A percentile compares a stretch with the other conserved stretches of the same genome.
Conservation (phyloP, 2,888 invertebrate genomes). For the Hypsopygia costalis region DNA sequence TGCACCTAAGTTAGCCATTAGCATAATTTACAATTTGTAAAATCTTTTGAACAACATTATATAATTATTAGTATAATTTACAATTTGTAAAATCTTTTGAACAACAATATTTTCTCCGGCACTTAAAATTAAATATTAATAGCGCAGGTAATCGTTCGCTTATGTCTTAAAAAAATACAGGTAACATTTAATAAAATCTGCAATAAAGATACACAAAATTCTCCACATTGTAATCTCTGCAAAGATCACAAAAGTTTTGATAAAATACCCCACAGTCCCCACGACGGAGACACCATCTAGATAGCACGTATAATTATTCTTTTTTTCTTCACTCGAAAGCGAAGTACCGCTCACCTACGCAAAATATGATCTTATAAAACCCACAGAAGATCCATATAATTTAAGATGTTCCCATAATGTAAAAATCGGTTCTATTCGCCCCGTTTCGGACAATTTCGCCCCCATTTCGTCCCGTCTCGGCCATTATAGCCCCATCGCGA, state of each 20-base stretch:
- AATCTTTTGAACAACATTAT: background rate
- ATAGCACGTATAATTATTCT: conserved; percentile 60
- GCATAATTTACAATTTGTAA: too few relatives aligned
- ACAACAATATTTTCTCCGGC: background rate
- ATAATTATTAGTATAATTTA: too few relatives aligned
- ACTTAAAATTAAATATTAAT: too few relatives aligned
- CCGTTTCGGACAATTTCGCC: conserved; percentile 47
- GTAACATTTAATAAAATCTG: too few relatives aligned
- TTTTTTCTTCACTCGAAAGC: conserved; percentile 50
- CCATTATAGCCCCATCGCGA: conserved; percentile 61
- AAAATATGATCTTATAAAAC: conserved; percentile 72
- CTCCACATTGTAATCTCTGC: background rate
- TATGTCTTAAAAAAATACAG: too few relatives aligned
- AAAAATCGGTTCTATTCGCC: conserved; percentile 36
- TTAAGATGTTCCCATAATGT: conserved; percentile 58
- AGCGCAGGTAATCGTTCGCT: too few relatives aligned
- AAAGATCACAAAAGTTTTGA: conserved; percentile 24
- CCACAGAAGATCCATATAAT: conserved; percentile 63
- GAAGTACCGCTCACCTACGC: conserved; percentile 54
- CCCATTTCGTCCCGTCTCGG: conserved; percentile 52
- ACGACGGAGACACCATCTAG: too few relatives aligned
- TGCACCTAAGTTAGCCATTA: too few relatives aligned
- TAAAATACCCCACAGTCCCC: too few relatives aligned
- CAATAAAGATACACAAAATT: background rate
- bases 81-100: too few relatives aligned